Evolutionary conservation across 2,113 vertebrate species (phyloP).

Genomic region (Tylochromis polylepis): DNA sequence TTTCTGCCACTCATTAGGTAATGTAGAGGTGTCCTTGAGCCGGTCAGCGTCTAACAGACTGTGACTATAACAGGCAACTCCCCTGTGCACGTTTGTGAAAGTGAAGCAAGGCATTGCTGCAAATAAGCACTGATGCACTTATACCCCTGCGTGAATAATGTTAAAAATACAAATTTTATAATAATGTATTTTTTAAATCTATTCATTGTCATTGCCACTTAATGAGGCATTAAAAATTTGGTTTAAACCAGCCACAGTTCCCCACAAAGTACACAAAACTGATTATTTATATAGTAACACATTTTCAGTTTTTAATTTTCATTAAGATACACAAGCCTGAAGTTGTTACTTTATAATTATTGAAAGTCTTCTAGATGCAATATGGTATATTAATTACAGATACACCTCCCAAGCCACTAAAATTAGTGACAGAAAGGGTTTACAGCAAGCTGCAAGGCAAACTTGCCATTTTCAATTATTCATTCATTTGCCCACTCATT

Average conservation of each 20-base stretch:
- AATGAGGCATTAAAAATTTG: neutral
- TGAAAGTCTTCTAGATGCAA: neutral
- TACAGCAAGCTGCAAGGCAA: neutral
- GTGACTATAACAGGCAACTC: conserved; percentile 20
- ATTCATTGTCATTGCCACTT: neutral
- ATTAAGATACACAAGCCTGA: neutral
- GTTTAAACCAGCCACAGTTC: neutral
- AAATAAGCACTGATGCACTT: conserved; percentile 15
- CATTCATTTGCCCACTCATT: neutral
- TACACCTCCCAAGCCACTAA: neutral
- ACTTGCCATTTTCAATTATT: conserved; percentile 24
- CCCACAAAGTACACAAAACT: neutral
- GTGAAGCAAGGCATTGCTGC: conserved; percentile 17
- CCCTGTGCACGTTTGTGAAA: conserved; percentile 18
- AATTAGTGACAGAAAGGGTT: neutral
- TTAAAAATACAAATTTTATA: neutral
- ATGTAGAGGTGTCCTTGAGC: conserved; percentile 26
- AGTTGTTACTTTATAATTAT: neutral
- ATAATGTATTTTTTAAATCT: neutral
- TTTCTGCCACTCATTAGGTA: conserved; percentile 27
- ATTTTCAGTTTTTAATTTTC: neutral
- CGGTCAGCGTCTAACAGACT: neutral
- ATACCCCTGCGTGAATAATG: neutral
- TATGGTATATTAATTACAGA: neutral
- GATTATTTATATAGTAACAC: neutral